Conservation (phyloP, 2,797 vertebrate species). For the Centropyge bicolor region DNA sequence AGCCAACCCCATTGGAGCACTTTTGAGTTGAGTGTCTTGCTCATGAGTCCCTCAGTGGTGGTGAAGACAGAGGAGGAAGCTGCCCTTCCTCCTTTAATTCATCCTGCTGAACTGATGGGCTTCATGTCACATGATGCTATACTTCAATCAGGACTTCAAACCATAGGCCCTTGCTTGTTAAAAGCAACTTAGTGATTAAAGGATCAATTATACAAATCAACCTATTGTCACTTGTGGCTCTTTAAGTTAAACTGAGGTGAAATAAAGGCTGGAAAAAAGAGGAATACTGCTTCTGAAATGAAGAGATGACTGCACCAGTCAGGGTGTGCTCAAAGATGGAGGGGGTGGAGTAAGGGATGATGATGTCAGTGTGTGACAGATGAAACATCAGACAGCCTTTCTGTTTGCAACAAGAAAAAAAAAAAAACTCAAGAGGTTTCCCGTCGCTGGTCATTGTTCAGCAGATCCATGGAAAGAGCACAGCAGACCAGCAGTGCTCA, state of each 20-base stretch:
- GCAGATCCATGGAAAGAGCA: constrained; percentile 54
- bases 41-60: neutral
- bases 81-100: neutral
- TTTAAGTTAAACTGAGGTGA: constrained; percentile 20
- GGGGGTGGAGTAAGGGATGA: constrained; percentile 51
- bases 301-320: constrained; percentile 47
- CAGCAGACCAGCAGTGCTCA: constrained; percentile 34
- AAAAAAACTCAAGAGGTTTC: constrained; percentile 57
- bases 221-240: neutral
- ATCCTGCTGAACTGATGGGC: neutral
- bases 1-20: neutral
- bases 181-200: no score
- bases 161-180: no score
- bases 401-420: constrained; percentile 54
- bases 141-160: no score
- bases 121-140: constrained; percentile 8
- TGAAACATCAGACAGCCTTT: constrained; percentile 74
- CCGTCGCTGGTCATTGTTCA: constrained; percentile 65
- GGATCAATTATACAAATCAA: no score
- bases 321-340: constrained; percentile 51
- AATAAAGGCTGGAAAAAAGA: constrained; percentile 38
- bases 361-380: constrained; percentile 78
- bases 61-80: neutral
- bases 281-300: constrained; percentile 37
- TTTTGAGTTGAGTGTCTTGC: constrained; percentile 6